Evolutionary conservation across 2,888 invertebrate genomes (phyloP), one percentile per base, ranked within the genome.

Genomic region (Drosophila tanythrix): DNA sequence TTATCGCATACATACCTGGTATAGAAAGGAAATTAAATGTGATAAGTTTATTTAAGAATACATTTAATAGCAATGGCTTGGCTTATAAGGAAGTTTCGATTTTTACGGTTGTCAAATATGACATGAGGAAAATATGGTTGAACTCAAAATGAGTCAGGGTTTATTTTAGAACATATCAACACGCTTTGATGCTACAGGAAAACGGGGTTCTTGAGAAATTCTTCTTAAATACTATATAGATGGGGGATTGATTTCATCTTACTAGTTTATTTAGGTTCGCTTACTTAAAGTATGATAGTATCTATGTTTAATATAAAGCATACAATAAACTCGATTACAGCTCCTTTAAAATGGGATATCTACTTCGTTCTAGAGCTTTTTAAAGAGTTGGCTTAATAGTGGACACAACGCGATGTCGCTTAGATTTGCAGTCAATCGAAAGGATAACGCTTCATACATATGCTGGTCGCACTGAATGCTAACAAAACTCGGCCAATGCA

Each of bases 1-100:
- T 83, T 55, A 87, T 87, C 85, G 57, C 15, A 51, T 70, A 72
- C 72, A 21, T 21, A 86, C 83, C 77, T 76, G 60, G 13, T 68
- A 83, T 7, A 38, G 2, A 51, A 35, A 56, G 38, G 46, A 62
- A 74, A 31, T 48, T 13, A 58, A 31, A 55, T 46, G 56, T 29
- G n/a, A 46, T 64, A 40, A 50, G 57, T 10, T 27, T n/a, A 35
- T 27, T 11, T 51, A 3, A 11, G 1, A 18, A n/a, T 6, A n/a
- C 29, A 29, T 11, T 29, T n/a, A 2, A 46, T 3, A 15, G 25
- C 15, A 13, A 46, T 7, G 7, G 0, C 15, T 46, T 7, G 7
- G 0, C 25, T 46, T 21, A 7, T 3, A 6, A 21, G 5, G 1
- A 43, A 40, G 4, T 10, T 21, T 3, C 11, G 13, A 43, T 21